A percentile compares a stretch with the other conserved stretches of the same genome.
Conservation (phyloP, 1,140 invertebrate species). For the Brachionus manjavacas region DNA sequence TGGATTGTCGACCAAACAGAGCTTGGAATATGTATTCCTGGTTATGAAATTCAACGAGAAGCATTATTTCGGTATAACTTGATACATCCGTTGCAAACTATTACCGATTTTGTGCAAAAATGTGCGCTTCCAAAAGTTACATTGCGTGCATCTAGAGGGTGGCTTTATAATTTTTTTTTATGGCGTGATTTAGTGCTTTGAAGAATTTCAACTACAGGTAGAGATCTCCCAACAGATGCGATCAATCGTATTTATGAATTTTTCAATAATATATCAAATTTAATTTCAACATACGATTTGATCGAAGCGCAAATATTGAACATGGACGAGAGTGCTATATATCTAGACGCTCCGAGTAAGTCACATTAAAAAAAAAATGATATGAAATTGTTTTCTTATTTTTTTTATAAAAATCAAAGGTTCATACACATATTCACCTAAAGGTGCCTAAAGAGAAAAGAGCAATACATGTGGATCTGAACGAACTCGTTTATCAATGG, state of each 20-base stretch:
- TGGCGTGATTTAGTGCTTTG: background rate
- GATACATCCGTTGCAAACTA: background rate
- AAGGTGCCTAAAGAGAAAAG: background rate
- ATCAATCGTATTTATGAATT: background rate
- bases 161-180: background rate
- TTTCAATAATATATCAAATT: background rate
- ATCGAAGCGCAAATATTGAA: background rate
- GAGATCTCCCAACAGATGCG: background rate
- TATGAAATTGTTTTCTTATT: background rate
- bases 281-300: background rate
- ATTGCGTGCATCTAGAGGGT: background rate
- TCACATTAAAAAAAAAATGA: background rate
- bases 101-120: background rate
- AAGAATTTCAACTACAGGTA: background rate
- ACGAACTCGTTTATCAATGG: background rate
- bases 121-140: background rate
- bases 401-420: background rate
- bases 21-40: background rate
- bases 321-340: slow-evolving; percentile 7
- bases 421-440: background rate
- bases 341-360: background rate
- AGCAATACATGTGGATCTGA: background rate
- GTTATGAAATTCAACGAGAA: background rate
- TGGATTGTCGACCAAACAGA: background rate
- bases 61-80: background rate